Evolutionary conservation across 2,888 invertebrate species (phyloP), one percentile per base, ranked within the genome.

Genomic region (Tachina grossa): DNA sequence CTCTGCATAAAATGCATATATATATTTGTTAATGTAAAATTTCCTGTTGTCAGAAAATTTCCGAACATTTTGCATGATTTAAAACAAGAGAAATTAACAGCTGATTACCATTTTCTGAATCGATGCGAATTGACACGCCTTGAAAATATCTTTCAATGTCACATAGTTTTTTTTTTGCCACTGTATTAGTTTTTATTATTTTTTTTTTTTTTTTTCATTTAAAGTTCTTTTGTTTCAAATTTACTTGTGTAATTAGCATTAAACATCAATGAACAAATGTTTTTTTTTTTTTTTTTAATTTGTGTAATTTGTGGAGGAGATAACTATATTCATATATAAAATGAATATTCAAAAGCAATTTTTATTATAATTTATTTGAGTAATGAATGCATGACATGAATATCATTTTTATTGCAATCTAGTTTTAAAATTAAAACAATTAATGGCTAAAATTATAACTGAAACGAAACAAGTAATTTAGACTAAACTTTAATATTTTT

Each of bases 301-400:
- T 65, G 55, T 79, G 41, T n/a, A 47, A 63, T 63, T 45, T 71
- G 43, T 45, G 43, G 22, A 22, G 22, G 16, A 45, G 61, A 59
- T 74, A 83, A 68, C 2, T 31, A 83, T 55, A 74, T 79, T 65
- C 47, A 78, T 79, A 71, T n/a, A n/a, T n/a, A 31, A 69, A 45
- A 45, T 43, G 6, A 14, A 45, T 57, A 57, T 68, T 47, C 31
- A 14, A 69, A 63, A 69, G 16, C 43, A 69, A 75, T 39, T 79
- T 49, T 55, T 31, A 45, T 1, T n/a, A 76, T 45, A n/a, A 77
- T 53, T 65, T 65, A 53, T 53, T 63, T 77, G 22, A 31, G 47
- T 71, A 75, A 79, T 65, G 22, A 75, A 16, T 49, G 57, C 47
- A 53, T 68, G 74, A 47, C 68, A 83, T 63, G 68, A 47, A 59